Percentiles rank a stretch among this genome's conserved stretches.
Evolutionary conservation across 1,140 invertebrate species (phyloP).

Genomic region (Lepidostoma basale): DNA sequence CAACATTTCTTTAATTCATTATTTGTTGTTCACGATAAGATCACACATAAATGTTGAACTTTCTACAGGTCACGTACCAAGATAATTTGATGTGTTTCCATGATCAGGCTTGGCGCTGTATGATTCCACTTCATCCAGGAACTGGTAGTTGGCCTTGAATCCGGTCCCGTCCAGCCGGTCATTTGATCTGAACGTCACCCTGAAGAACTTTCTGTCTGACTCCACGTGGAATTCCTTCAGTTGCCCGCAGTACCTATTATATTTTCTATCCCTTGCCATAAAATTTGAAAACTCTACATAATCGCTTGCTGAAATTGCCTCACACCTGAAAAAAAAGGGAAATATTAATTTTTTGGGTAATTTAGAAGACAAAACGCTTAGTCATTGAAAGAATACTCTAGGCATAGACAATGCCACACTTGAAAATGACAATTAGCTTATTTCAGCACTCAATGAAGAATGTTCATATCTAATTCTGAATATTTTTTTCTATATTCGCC

Average conservation of each 20-base stretch:
- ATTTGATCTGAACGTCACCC: conserved; percentile 93
- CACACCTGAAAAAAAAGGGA: conserved; percentile 73
- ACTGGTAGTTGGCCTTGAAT: conserved; percentile 90
- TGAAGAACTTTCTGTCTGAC: conserved; percentile 91
- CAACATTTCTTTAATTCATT: too few relatives aligned
- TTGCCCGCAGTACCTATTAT: conserved; percentile 84
- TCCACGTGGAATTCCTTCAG: conserved; percentile 78
- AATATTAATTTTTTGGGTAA: too few relatives aligned
- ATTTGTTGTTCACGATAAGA: too few relatives aligned
- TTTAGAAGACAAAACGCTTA: not conserved
- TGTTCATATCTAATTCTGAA: too few relatives aligned
- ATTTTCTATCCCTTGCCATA: conserved; percentile 84
- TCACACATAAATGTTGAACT: too few relatives aligned
- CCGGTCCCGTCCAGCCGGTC: conserved; percentile 91
- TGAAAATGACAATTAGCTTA: too few relatives aligned
- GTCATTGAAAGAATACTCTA: not conserved
- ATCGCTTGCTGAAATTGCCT: conserved; percentile 85
- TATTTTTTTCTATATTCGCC: too few relatives aligned
- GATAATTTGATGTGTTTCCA: conserved; percentile 3
- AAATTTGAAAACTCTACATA: conserved; percentile 95
- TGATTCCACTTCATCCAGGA: conserved; percentile 62
- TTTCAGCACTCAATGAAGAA: too few relatives aligned
- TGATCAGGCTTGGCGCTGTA: conserved; percentile 51
- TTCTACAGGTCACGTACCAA: too few relatives aligned
- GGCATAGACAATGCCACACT: too few relatives aligned